Evolutionary conservation across 2,113 vertebrate species (phyloP).

Genomic region (Lophochroa leadbeateri): DNA sequence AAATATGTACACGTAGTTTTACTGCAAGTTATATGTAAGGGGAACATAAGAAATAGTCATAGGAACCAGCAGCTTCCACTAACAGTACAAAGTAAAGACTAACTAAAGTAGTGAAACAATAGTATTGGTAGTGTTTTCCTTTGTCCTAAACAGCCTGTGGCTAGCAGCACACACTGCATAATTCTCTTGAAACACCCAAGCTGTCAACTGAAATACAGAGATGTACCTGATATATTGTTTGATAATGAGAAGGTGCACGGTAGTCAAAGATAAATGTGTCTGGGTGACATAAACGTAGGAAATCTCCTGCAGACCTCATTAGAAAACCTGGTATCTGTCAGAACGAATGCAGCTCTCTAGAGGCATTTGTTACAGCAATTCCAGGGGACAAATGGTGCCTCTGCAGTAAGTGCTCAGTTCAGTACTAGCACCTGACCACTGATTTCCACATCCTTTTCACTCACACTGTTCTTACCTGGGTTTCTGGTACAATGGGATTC

Average conservation of each 20-base stretch:
- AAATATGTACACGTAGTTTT: constrained; percentile 51
- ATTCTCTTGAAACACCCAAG: neutral
- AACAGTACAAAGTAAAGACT: constrained; percentile 9
- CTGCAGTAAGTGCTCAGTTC: neutral
- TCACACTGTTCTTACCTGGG: constrained; percentile 82
- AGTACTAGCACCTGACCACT: neutral
- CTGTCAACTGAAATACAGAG: neutral
- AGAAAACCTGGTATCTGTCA: neutral
- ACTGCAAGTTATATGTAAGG: constrained; percentile 34
- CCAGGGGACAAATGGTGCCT: neutral
- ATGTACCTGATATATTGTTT: neutral
- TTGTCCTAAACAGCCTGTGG: constrained; percentile 1
- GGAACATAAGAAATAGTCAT: constrained; percentile 42
- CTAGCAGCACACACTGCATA: neutral
- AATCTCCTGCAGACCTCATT: neutral
- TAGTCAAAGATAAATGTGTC: neutral
- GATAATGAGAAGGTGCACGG: neutral
- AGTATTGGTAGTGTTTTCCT: neutral
- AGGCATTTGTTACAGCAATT: neutral
- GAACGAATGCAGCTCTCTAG: neutral
- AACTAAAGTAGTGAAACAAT: constrained; percentile 1
- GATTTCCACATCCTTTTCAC: neutral
- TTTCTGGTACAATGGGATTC: constrained; percentile 96
- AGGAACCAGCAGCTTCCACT: constrained; percentile 34
- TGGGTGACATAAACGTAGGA: neutral